These are phyloP conservation scores for Dromococcyx pavoninus DNA, from an alignment of 2,797 vertebrate species.

Conservation along the genomic window DNA sequence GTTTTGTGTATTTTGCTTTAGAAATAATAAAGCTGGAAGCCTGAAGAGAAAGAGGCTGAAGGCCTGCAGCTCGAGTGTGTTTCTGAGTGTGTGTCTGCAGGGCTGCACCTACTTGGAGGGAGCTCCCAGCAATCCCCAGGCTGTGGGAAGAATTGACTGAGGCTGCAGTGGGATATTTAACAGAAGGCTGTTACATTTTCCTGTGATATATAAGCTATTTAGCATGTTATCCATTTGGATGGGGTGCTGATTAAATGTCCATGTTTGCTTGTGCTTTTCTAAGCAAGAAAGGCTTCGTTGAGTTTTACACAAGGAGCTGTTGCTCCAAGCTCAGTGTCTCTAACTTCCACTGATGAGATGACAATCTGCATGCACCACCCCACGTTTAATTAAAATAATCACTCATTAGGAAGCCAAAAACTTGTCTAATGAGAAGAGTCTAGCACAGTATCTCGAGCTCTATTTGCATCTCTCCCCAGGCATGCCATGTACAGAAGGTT, in stretches of 20 bases:
- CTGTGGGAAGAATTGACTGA: not conserved
- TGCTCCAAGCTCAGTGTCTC: not conserved
- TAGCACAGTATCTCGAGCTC: not conserved
- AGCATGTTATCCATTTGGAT: not conserved
- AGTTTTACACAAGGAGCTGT: not conserved
- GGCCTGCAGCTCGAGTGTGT: not conserved
- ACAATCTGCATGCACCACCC: not conserved
- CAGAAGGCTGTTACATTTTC: not conserved
- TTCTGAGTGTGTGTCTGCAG: not conserved
- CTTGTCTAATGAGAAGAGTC: not conserved
- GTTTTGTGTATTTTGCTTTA: not conserved
- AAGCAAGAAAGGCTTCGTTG: not conserved
- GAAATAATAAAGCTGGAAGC: constrained; percentile 2
- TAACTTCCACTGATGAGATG: not conserved
- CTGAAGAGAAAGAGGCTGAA: not conserved
- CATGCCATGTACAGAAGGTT: fast-evolving
- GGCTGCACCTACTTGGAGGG: not conserved
- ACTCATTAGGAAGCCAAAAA: not conserved
- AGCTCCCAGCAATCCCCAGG: not conserved
- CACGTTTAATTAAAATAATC: constrained; percentile 24
- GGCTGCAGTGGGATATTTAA: not conserved
- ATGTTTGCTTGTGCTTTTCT: not conserved
- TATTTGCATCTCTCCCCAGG: not conserved
- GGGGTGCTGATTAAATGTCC: not conserved
- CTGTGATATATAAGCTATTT: not conserved